phyloP scores from a whole-genome alignment of 1,140 invertebrate genomes.

The Cherax destructor region DNA sequence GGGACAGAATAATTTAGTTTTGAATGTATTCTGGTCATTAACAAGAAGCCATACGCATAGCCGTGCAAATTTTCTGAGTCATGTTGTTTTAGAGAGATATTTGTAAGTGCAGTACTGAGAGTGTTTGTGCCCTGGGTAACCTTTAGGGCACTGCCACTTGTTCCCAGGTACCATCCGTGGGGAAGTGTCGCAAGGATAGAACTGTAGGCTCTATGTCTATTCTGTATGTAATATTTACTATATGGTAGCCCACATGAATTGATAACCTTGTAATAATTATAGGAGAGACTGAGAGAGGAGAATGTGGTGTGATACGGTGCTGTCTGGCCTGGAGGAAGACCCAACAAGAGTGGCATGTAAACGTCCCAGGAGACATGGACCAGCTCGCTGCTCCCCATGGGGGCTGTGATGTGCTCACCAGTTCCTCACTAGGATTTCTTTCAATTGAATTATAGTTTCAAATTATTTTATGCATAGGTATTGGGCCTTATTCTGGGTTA shows the following conservation, averaged over 20 bases:
- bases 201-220: slow-evolving; percentile 55
- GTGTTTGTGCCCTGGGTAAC: slow-evolving; percentile 25
- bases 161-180: slow-evolving; percentile 22
- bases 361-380: slow-evolving; percentile 40
- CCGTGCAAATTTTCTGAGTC: slow-evolving; percentile 53
- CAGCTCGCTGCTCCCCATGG: slow-evolving; percentile 31
- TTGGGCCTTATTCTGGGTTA: slow-evolving; percentile 62
- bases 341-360: slow-evolving; percentile 31
- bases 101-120: slow-evolving; percentile 22
- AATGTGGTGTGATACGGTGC: slow-evolving; percentile 34
- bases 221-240: slow-evolving; percentile 62
- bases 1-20: slow-evolving; percentile 49
- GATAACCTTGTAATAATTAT: slow-evolving; percentile 44
- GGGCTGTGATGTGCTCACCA: slow-evolving; percentile 31
- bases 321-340: slow-evolving; percentile 39
- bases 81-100: slow-evolving; percentile 34
- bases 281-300: slow-evolving; percentile 25
- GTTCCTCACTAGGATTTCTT: slow-evolving; percentile 31
- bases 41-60: slow-evolving; percentile 47
- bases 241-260: slow-evolving; percentile 58
- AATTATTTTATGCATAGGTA: slow-evolving; percentile 51
- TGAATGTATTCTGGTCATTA: slow-evolving; percentile 63
- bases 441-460: slow-evolving; percentile 43
- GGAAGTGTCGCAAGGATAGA: slow-evolving; percentile 44
- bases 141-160: background rate